A percentile compares a stretch with the other conserved stretches of the same genome.
Evolutionary conservation across 2,113 vertebrate genomes (phyloP).

Genomic region (Otis tarda): DNA sequence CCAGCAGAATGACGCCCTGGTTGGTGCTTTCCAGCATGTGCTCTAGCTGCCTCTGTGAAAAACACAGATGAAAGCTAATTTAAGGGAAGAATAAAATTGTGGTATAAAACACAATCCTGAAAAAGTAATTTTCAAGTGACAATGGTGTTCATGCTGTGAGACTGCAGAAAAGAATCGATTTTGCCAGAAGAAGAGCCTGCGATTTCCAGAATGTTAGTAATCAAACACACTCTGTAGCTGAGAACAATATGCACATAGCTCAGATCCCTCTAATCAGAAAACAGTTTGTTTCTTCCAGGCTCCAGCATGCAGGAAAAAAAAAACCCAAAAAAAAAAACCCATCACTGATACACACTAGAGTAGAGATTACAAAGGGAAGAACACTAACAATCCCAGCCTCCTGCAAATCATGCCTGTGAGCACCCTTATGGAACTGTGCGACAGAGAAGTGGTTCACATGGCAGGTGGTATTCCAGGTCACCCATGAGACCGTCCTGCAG

Average conservation of each 20-base stretch:
- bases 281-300: neutral
- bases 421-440: neutral
- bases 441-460: neutral
- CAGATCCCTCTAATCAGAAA: constrained; percentile 5
- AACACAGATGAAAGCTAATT: neutral
- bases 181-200: neutral
- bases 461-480: constrained; percentile 32
- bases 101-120: neutral
- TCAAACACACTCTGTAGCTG: neutral
- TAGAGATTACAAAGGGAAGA: neutral
- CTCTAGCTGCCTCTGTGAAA: neutral
- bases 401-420: constrained; percentile 25
- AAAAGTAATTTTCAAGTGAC: neutral
- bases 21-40: neutral
- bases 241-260: neutral
- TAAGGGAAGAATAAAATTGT: neutral
- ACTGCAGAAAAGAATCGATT: neutral
- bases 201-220: constrained; percentile 25
- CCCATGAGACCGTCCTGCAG: constrained; percentile 30
- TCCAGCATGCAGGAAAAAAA: neutral
- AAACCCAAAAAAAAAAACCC: neutral
- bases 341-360: neutral
- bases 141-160: neutral
- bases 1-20: neutral
- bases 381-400: neutral